Evolutionary conservation across 2,113 vertebrate species (phyloP), one percentile per base, ranked within the genome.

Genomic region (Platanista minor): DNA sequence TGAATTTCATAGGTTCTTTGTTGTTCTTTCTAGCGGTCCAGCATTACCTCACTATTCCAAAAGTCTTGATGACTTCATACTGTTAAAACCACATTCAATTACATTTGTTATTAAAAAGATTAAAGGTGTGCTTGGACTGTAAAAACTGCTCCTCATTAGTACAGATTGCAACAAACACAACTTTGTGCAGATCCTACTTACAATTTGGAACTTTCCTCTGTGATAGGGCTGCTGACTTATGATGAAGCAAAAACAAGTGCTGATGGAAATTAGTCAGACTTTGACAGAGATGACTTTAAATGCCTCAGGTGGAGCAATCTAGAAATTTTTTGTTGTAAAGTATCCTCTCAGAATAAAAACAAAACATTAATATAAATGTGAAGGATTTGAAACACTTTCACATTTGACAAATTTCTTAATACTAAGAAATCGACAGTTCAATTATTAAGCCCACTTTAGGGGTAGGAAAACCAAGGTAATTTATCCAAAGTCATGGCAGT

Each of bases 331-430:
- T 25, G 14, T 46, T 83, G 69, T 59, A 77, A 90, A 77, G 83
- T 72, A 23, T 13, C 33, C 18, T 93, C 9, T 80, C 27, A n/a
- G 36, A 59, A 89, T 61, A 41, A 59, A 82, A 86, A 69, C 52
- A 75, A 83, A 82, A 61, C 61, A 59, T 15, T 8, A 23, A 77
- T 54, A 9, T 67, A 94, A 43, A 11, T 57, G 5, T 46, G n/a
- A 78, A 74, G 5, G 0, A 78, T 78, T 62, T 90, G 57, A 90
- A 80, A 71, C 5, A 54, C 9, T 69, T 87, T 90, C 33, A 41
- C 3, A 27, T 89, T 66, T 86, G 67, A 86, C 21, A 66, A n/a
- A 96, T 95, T 94, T 88, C 13, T 96, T 49, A 72, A 36, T 61
- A 59, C 27, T 88, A 77, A 89, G 54, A 81, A 89, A 83, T 2